Percentiles rank a stretch among this genome's conserved stretches.
Evolutionary conservation across 1,140 invertebrate genomes (phyloP).

Genomic region (Rhopalosiphum maidis): DNA sequence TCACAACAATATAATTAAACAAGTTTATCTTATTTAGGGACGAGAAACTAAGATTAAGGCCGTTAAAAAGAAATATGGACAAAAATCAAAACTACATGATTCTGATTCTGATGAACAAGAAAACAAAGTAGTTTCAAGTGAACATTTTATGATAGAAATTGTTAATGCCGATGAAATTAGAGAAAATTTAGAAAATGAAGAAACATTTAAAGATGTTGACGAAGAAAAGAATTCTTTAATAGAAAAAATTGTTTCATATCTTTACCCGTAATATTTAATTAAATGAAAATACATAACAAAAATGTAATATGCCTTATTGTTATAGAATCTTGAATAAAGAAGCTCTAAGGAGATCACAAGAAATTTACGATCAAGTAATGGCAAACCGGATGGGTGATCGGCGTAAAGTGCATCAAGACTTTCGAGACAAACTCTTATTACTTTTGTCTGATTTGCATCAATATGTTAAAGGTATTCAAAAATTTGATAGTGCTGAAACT

Average conservation of each 20-base stretch:
- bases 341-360: conserved; percentile 71
- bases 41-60: conserved; percentile 95
- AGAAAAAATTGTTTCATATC: conserved; percentile 66
- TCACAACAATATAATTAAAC: neutral
- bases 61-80: conserved; percentile 76
- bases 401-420: conserved; percentile 77
- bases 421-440: conserved; percentile 82
- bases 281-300: conserved; percentile 32
- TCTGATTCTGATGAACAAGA: conserved; percentile 68
- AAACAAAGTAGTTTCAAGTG: conserved; percentile 61
- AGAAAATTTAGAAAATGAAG: conserved; percentile 69
- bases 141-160: conserved; percentile 67
- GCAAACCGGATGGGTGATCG: conserved; percentile 72
- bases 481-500: conserved; percentile 67
- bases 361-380: conserved; percentile 74
- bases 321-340: conserved; percentile 66
- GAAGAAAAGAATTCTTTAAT: conserved; percentile 59
- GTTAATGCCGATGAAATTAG: conserved; percentile 74
- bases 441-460: conserved; percentile 78
- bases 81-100: conserved; percentile 68
- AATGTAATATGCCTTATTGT: conserved; percentile 59
- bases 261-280: conserved; percentile 66
- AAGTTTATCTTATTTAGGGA: conserved; percentile 65
- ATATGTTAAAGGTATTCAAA: conserved; percentile 86
- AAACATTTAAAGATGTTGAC: conserved; percentile 66